Evolutionary conservation across 2,797 vertebrate species (phyloP).

Genomic region (Danio jaintianensis): DNA sequence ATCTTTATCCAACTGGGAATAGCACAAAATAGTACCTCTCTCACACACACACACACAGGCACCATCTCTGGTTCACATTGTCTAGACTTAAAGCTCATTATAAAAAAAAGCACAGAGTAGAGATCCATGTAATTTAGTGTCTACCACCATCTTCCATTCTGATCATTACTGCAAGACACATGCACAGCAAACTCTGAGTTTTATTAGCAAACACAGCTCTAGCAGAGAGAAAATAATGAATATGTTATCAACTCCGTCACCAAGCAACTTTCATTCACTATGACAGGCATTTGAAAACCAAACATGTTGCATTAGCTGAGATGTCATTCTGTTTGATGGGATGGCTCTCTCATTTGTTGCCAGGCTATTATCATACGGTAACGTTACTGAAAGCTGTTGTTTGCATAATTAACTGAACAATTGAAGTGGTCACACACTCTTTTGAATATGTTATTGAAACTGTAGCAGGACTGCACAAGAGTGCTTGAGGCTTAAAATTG

Average conservation of each 20-base stretch:
- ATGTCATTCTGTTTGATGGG: slow-evolving; percentile 30
- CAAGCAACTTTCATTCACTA: slow-evolving; percentile 39
- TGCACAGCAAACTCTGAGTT: slow-evolving; percentile 13
- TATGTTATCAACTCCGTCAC: slow-evolving; percentile 20
- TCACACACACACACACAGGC: slow-evolving; percentile 13
- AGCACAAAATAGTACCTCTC: slow-evolving; percentile 13
- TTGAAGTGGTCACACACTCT: neutral
- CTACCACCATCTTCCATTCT: slow-evolving; percentile 21
- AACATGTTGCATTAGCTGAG: slow-evolving; percentile 38
- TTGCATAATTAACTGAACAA: slow-evolving; percentile 28
- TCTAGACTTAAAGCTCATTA: slow-evolving; percentile 55
- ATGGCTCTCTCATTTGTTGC: slow-evolving; percentile 35
- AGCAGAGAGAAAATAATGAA: slow-evolving; percentile 47
- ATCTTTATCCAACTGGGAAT: slow-evolving; percentile 26
- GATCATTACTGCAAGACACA: slow-evolving; percentile 23
- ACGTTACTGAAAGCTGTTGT: neutral
- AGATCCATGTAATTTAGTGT: slow-evolving; percentile 12
- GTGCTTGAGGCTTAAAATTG: slow-evolving; percentile 11
- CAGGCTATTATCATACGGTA: slow-evolving; percentile 43
- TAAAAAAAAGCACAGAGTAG: slow-evolving; percentile 30
- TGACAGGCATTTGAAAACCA: slow-evolving; percentile 23
- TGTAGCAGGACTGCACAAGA: neutral
- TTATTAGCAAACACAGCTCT: slow-evolving; percentile 12
- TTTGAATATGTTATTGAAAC: slow-evolving; percentile 4
- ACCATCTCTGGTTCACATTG: neutral